Conservation (phyloP, 2,113 vertebrate species). For the Halichoerus grypus region DNA sequence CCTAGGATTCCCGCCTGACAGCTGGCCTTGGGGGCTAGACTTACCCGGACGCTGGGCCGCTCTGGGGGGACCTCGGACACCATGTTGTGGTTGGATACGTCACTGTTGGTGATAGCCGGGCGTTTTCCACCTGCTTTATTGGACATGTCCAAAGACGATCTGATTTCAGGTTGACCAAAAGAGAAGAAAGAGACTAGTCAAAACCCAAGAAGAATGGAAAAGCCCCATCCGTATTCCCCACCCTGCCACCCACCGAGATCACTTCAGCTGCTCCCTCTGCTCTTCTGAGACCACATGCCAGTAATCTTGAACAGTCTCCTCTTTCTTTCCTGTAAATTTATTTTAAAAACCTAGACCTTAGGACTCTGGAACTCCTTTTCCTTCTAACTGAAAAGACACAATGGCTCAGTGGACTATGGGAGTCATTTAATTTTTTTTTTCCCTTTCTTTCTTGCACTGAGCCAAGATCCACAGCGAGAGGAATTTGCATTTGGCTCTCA, state of each 20-base stretch:
- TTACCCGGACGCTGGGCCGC: slow-evolving; percentile 89
- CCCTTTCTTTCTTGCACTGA: background rate
- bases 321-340: background rate
- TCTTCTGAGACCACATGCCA: background rate
- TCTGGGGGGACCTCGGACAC: slow-evolving; percentile 91
- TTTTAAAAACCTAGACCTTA: background rate
- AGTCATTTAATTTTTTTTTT: background rate
- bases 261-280: background rate
- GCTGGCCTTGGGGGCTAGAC: slow-evolving; percentile 53
- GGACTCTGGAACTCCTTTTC: background rate
- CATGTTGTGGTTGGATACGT: slow-evolving; percentile 90
- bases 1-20: background rate
- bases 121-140: slow-evolving; percentile 89
- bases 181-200: slow-evolving; percentile 46
- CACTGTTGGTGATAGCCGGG: slow-evolving; percentile 81
- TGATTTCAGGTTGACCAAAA: slow-evolving; percentile 70
- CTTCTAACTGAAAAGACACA: slow-evolving; percentile 42
- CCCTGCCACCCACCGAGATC: background rate
- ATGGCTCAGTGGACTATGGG: background rate
- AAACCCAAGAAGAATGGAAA: background rate
- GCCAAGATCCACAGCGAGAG: background rate
- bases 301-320: background rate
- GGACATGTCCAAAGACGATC: slow-evolving; percentile 92
- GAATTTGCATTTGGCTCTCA: background rate
- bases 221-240: background rate